Percentiles rank a stretch among this genome's conserved stretches.
These are phyloP conservation scores for Poecile montanus DNA, from an alignment of 2,797 vertebrate species.

Conservation along the genomic window DNA sequence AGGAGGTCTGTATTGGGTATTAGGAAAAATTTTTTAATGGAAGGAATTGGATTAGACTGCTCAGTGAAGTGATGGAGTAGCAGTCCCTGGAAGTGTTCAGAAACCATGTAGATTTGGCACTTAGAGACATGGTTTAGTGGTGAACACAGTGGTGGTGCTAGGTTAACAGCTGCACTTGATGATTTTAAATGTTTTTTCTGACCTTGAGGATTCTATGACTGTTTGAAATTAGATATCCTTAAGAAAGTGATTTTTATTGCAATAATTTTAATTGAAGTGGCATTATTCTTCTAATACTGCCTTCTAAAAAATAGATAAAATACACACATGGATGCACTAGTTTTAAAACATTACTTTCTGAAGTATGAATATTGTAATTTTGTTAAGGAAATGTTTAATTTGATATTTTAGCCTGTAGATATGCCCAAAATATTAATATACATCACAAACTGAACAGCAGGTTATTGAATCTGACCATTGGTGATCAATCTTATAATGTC, in stretches of 20 bases:
- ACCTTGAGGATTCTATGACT: background rate
- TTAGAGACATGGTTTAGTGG: background rate
- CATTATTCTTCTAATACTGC: background rate
- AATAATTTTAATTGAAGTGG: background rate
- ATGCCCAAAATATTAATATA: background rate
- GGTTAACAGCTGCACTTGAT: background rate
- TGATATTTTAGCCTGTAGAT: background rate
- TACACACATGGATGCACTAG: rapidly evolving
- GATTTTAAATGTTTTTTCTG: background rate
- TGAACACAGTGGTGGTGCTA: background rate
- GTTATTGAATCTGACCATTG: background rate
- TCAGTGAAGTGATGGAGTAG: background rate
- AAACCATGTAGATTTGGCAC: background rate
- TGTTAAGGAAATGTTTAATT: background rate
- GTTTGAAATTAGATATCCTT: background rate
- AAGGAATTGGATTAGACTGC: background rate
- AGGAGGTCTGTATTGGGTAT: background rate
- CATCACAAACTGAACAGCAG: background rate
- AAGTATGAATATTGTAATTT: background rate
- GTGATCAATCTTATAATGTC: background rate
- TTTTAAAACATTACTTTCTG: background rate
- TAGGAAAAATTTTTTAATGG: background rate
- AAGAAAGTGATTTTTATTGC: background rate
- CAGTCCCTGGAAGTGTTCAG: background rate
- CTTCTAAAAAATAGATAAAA: background rate